Evolutionary conservation across 2,888 invertebrate genomes (phyloP), one percentile per base, ranked within the genome.

Genomic region (Bursaphelenchus okinawaensis): DNA sequence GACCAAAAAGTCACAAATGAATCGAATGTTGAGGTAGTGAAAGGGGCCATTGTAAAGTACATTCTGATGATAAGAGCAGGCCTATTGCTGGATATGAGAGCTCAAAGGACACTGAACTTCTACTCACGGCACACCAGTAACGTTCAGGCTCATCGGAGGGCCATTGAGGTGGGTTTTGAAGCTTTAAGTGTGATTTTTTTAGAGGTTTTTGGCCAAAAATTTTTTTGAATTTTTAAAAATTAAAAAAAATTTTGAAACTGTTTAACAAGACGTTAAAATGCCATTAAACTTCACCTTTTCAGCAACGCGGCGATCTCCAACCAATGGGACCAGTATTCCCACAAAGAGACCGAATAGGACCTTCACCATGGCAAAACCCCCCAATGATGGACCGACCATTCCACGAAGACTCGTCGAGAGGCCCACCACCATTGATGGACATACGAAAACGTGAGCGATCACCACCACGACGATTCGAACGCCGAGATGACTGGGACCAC

Each of bases 81-180:
- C 2, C 20, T 59, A n/a, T 23, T 59, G 9, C 31, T 31, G 12
- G 60, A 59, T 52, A 31, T 59, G 23, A 31, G 60, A 1, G 50
- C 60, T 16, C 60, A 59, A 19, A 1, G 60, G 52, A 59, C 19
- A 8, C 60, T 59, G 2, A 59, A 59, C 19, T 59, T 28, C 22
- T 59, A 50, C 20, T 59, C 60, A 22, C 1, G 28, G 4, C 60
- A 59, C 52, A 27, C 50, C 9, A 19, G 24, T 4, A 59, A 59
- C 23, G 27, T 59, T 50, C 60, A 59, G 8, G 60, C 55, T n/a
- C 60, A 50, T 52, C 50, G 60, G 19, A 22, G 60, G 23, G 52
- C 50, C 8, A 27, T 59, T 27, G 60, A 59, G 26, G 60, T 59
- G 8, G 7, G 29, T 50, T 16, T 19, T 9, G 20, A 54, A 12